phyloP scores from a whole-genome alignment of 2,113 vertebrate species.

The Antechinus stuartii region DNA sequence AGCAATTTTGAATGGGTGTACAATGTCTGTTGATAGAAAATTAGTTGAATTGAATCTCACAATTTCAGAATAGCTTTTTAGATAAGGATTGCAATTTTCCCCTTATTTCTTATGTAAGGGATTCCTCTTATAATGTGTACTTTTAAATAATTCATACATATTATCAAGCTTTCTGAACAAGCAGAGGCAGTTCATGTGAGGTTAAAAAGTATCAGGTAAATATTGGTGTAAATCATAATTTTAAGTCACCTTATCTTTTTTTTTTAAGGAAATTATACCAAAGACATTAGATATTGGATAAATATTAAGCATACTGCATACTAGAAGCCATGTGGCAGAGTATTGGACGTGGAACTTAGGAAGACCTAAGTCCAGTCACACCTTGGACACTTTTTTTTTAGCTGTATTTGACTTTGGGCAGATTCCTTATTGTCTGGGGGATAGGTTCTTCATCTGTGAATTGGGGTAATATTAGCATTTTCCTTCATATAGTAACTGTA shows the following conservation, averaged over 20 bases:
- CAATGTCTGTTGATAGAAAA: constrained; percentile 21
- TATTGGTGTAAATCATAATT: background rate
- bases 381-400: background rate
- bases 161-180: background rate
- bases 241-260: background rate
- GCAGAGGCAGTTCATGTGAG: background rate
- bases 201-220: background rate
- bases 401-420: background rate
- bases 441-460: background rate
- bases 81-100: background rate
- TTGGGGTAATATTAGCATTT: background rate
- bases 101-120: background rate
- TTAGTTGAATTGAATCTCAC: background rate
- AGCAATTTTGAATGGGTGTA: constrained; percentile 39
- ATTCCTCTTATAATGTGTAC: background rate
- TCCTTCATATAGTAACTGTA: background rate
- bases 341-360: background rate
- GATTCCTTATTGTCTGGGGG: background rate
- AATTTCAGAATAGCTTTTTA: background rate
- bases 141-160: background rate
- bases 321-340: background rate
- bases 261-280: constrained; percentile 7
- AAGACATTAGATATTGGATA: constrained; percentile 22
- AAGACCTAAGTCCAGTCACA: background rate
- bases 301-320: background rate